These are phyloP conservation scores for Leucosticte australis DNA, from an alignment of 2,113 vertebrate species.

Conservation along the genomic window DNA sequence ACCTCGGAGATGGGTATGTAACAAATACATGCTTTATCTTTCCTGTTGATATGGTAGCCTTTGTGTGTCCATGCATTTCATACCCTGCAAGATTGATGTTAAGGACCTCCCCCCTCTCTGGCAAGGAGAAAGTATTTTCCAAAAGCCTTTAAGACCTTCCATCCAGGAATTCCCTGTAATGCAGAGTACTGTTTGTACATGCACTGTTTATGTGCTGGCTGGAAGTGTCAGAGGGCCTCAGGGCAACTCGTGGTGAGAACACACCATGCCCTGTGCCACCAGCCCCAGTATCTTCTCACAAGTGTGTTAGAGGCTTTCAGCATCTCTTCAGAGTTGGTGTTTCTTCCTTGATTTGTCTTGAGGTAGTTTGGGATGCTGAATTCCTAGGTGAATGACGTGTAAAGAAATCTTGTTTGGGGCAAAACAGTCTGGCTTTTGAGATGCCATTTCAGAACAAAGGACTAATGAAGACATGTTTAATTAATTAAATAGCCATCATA, in stretches of 20 bases:
- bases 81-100: not conserved
- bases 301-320: not conserved
- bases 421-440: not conserved
- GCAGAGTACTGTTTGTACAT: not conserved
- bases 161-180: not conserved
- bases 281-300: not conserved
- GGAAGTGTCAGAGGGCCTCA: not conserved
- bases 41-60: not conserved
- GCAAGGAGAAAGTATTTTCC: not conserved
- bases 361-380: not conserved
- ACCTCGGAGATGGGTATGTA: conserved; percentile 87
- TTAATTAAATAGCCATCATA: not conserved
- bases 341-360: not conserved
- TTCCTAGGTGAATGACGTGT: not conserved
- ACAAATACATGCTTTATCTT: conserved; percentile 27
- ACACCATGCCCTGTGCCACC: not conserved
- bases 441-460: not conserved
- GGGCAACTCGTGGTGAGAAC: not conserved
- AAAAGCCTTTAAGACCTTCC: not conserved
- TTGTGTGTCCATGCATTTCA: not conserved
- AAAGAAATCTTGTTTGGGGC: not conserved
- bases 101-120: not conserved
- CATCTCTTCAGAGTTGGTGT: not conserved
- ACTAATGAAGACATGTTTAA: not conserved
- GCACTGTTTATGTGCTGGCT: not conserved